Percentiles rank a stretch among this genome's conserved stretches.
phyloP scores from a whole-genome alignment of 2,113 vertebrate genomes.

The Heptranchias perlo region DNA sequence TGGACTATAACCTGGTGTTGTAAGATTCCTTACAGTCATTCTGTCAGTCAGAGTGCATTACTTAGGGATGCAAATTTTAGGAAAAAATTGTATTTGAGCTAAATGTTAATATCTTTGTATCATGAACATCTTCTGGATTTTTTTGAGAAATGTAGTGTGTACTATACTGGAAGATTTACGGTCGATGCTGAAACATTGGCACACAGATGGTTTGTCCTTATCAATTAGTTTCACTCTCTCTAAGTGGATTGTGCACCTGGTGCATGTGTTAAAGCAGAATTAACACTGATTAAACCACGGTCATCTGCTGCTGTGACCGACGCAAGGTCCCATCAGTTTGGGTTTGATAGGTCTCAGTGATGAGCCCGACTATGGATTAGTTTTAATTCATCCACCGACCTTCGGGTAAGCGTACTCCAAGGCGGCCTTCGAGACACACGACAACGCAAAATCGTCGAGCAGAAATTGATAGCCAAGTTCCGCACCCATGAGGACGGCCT shows the following conservation, averaged over 20 bases:
- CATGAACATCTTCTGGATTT: neutral
- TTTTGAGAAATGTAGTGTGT: neutral
- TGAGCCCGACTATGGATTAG: neutral
- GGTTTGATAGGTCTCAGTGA: neutral
- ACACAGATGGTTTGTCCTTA: slow-evolving; percentile 20
- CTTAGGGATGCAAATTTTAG: neutral
- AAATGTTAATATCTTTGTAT: neutral
- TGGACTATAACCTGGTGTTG: too few species aligned
- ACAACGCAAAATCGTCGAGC: too few species aligned
- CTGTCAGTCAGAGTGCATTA: neutral
- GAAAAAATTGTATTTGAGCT: neutral
- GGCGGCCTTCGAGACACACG: too few species aligned
- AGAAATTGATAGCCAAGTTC: too few species aligned
- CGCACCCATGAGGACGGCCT: too few species aligned
- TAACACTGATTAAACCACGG: slow-evolving; percentile 16
- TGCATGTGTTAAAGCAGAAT: slow-evolving; percentile 16
- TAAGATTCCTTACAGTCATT: too few species aligned
- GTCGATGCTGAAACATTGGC: neutral
- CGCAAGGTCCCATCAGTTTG: neutral
- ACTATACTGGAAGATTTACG: neutral
- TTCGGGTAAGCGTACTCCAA: too few species aligned
- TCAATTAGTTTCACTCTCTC: slow-evolving; percentile 8
- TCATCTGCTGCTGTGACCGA: neutral
- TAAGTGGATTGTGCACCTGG: slow-evolving; percentile 29
- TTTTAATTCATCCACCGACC: slow-evolving; percentile 10